Evolutionary conservation across 92 coral and sea anemone genomes (phyloP).

Genomic region (Phymanthus crucifer): DNA sequence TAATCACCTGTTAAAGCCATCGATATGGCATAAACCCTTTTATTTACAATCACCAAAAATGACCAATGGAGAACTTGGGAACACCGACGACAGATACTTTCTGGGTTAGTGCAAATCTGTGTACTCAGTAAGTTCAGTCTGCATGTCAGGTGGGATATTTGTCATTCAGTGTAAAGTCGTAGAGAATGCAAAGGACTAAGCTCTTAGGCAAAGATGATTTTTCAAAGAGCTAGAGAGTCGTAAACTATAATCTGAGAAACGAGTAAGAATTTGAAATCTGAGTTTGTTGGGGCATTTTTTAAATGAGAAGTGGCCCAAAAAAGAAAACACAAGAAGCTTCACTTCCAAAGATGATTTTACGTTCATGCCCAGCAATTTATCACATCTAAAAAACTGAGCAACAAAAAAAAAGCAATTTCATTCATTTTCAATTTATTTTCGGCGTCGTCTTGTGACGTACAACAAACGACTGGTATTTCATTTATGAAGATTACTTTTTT

Average conservation of each 20-base stretch:
- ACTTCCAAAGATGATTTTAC: too few species aligned
- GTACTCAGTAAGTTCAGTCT: neutral
- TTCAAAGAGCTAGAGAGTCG: too few species aligned
- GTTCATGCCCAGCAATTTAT: too few species aligned
- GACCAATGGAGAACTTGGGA: slow-evolving; percentile 26
- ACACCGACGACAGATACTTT: neutral
- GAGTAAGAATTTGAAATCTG: neutral
- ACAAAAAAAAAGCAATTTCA: neutral
- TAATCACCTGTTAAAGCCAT: slow-evolving; percentile 25
- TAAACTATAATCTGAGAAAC: neutral
- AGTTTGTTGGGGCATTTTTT: too few species aligned
- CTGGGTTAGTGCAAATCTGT: neutral
- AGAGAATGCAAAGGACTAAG: neutral
- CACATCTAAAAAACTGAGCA: neutral
- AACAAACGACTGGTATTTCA: neutral
- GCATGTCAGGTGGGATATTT: slow-evolving; percentile 13
- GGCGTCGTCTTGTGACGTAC: neutral
- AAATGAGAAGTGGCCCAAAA: too few species aligned
- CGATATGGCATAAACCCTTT: slow-evolving; percentile 6
- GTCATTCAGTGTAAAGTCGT: neutral
- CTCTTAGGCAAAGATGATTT: too few species aligned
- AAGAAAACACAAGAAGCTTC: too few species aligned
- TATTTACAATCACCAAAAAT: slow-evolving; percentile 11
- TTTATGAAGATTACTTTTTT: neutral
- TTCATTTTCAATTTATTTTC: neutral